Evolutionary conservation across 1,140 invertebrate genomes (phyloP).

Genomic region (Drosophila neocordata): DNA sequence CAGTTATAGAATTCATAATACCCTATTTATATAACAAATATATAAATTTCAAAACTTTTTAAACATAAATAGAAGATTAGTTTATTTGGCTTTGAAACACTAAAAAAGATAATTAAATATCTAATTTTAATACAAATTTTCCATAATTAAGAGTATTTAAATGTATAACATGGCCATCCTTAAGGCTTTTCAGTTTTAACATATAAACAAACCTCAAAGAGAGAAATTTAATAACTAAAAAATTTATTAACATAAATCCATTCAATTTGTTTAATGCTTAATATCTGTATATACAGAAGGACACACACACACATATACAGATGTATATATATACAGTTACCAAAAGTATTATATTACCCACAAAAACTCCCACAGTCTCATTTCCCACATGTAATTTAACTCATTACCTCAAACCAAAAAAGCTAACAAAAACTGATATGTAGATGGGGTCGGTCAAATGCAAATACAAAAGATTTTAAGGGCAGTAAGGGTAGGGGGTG

Average conservation of each 20-base stretch:
- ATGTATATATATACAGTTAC: background rate
- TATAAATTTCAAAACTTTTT: no score
- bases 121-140: no score
- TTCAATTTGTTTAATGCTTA: slow-evolving; percentile 37
- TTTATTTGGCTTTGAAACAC: no score
- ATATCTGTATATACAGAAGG: background rate
- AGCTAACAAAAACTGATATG: slow-evolving; percentile 27
- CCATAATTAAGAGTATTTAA: no score
- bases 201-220: background rate
- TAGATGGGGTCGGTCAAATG: slow-evolving; percentile 34
- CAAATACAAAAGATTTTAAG: slow-evolving; percentile 30
- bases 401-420: slow-evolving; percentile 52
- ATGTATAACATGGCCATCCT: no score
- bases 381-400: slow-evolving; percentile 59
- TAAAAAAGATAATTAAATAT: no score
- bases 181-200: background rate
- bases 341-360: slow-evolving; percentile 1
- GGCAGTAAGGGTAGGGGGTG: background rate
- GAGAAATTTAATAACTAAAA: slow-evolving; percentile 11
- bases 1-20: background rate
- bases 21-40: no score
- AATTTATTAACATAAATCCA: slow-evolving; percentile 29
- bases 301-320: background rate
- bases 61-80: no score
- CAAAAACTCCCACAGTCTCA: background rate